Evolutionary conservation across 2,113 vertebrate species (phyloP).

Genomic region (Chloroceryle aenea): DNA sequence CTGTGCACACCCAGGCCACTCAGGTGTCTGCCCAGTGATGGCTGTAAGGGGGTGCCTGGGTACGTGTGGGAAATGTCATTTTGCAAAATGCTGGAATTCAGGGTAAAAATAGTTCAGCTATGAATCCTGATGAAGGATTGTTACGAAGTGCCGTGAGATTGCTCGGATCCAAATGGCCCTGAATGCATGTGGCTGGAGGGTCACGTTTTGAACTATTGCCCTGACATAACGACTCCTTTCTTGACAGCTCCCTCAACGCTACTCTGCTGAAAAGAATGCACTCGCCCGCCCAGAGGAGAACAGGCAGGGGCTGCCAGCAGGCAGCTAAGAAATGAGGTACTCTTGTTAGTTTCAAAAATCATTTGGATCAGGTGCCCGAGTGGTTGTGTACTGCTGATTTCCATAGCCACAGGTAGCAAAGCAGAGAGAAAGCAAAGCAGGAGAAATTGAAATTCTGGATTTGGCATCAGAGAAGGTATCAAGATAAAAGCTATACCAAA

Average conservation of each 20-base stretch:
- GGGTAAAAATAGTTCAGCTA: neutral
- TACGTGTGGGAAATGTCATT: neutral
- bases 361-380: neutral
- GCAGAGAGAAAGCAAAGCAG: neutral
- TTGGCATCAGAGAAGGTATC: neutral
- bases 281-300: neutral
- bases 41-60: neutral
- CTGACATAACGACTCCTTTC: neutral
- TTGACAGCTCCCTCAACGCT: neutral
- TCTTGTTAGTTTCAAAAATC: constrained; percentile 16
- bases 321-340: neutral
- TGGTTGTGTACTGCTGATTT: constrained; percentile 11
- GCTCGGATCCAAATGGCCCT: neutral
- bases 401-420: constrained; percentile 26
- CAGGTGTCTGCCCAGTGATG: neutral
- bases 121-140: neutral
- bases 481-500: neutral
- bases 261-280: neutral
- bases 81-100: neutral
- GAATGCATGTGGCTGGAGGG: neutral
- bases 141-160: neutral
- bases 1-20: neutral
- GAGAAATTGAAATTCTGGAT: constrained; percentile 2
- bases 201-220: neutral
- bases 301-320: neutral